Evolutionary conservation across 2,797 vertebrate species (phyloP).

Genomic region (Arctocebus calabarensis): DNA sequence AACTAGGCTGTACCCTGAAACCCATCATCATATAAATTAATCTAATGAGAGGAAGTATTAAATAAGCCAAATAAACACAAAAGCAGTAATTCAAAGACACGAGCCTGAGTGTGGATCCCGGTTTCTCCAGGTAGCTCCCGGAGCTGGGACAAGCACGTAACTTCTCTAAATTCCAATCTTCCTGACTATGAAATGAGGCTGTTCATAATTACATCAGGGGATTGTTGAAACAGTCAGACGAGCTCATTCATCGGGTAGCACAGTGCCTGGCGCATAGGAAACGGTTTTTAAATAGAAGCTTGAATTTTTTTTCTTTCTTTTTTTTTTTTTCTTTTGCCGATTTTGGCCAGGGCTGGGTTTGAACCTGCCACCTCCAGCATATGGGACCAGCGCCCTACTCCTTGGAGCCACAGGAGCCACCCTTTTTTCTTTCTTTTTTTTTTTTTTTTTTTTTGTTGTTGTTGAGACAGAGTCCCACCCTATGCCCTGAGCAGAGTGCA

Average conservation of each 20-base stretch:
- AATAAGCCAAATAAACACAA: neutral
- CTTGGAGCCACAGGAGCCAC: too few relatives aligned
- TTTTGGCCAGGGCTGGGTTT: too few relatives aligned
- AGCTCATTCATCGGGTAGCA: neutral
- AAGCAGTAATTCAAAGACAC: neutral
- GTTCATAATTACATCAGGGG: neutral
- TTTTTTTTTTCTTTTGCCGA: too few relatives aligned
- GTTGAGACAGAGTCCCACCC: too few relatives aligned
- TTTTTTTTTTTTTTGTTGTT: too few relatives aligned
- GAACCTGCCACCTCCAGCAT: too few relatives aligned
- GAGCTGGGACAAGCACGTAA: neutral
- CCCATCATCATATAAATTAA: neutral
- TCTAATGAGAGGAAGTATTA: neutral
- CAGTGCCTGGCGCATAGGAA: neutral
- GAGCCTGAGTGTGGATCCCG: neutral
- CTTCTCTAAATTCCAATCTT: neutral
- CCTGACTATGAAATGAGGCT: neutral
- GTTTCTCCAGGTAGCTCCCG: neutral
- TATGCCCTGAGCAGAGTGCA: too few relatives aligned
- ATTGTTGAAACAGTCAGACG: neutral
- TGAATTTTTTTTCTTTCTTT: neutral
- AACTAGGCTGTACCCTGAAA: neutral
- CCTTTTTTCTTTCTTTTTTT: too few relatives aligned
- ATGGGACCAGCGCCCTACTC: too few relatives aligned
- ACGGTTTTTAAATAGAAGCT: neutral